Conservation (phyloP, 1,140 invertebrate species). For the Pseudomyrmex cubaensis region DNA sequence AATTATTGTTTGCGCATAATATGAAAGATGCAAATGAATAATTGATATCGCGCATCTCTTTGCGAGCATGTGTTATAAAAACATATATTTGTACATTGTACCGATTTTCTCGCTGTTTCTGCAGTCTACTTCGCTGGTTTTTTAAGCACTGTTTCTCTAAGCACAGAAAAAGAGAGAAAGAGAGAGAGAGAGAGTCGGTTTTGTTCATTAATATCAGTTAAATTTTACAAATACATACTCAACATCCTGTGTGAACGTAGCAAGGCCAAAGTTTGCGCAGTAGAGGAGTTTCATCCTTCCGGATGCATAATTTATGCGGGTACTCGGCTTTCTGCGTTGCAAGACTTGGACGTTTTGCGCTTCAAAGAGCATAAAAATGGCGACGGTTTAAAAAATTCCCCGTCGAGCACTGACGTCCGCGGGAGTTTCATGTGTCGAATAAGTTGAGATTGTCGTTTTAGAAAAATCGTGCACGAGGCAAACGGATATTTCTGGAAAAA, state of each 20-base stretch:
- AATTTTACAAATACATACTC: conserved; percentile 57
- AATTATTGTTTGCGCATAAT: not conserved
- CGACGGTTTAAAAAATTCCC: conserved; percentile 47
- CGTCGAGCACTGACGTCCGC: conserved; percentile 8
- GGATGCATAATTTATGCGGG: conserved; percentile 63
- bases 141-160: too few relatives aligned
- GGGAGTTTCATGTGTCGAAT: conserved; percentile 29
- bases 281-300: conserved; percentile 47
- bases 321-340: conserved; percentile 55
- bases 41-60: too few relatives aligned
- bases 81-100: too few relatives aligned
- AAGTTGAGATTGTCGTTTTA: conserved; percentile 54
- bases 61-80: too few relatives aligned
- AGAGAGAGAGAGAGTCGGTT: not conserved
- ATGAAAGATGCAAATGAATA: not conserved
- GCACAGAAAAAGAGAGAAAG: too few relatives aligned
- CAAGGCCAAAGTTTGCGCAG: conserved; percentile 48
- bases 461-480: conserved; percentile 7
- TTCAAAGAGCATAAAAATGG: conserved; percentile 64
- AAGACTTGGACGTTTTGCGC: conserved; percentile 61
- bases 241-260: conserved; percentile 6
- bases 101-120: too few relatives aligned
- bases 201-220: conserved; percentile 57
- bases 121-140: too few relatives aligned
- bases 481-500: not conserved